phyloP scores from a whole-genome alignment of 1,140 invertebrate species.

The Harlomillsia oculata region DNA sequence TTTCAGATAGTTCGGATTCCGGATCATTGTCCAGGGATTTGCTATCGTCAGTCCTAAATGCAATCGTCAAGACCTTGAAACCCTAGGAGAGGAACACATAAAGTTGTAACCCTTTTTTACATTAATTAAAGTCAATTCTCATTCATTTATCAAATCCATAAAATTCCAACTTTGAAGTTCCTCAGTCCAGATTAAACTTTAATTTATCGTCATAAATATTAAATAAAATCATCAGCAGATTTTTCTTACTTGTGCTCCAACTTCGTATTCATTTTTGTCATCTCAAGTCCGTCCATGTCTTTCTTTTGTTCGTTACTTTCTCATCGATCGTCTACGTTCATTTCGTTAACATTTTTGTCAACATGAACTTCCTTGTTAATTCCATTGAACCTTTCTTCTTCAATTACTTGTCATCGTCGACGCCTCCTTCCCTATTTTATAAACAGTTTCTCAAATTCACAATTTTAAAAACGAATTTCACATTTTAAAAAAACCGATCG shows the following conservation, averaged over 20 bases:
- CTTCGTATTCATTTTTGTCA: conserved; percentile 40
- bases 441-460: background rate
- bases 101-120: background rate
- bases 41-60: conserved; percentile 68
- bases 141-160: background rate
- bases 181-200: conserved; percentile 55
- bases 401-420: background rate
- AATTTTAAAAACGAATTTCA: conserved; percentile 9
- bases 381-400: background rate
- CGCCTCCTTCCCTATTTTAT: background rate
- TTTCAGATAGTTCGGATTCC: conserved; percentile 71
- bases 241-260: conserved; percentile 23
- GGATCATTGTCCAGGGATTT: conserved; percentile 77
- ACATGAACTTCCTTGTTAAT: background rate
- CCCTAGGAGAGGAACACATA: too few species aligned
- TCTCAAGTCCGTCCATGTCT: too few species aligned
- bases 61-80: conserved; percentile 62
- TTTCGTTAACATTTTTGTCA: conserved; percentile 31
- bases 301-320: too few species aligned
- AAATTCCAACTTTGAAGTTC: conserved; percentile 46
- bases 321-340: conserved; percentile 35
- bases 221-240: conserved; percentile 43
- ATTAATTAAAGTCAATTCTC: background rate
- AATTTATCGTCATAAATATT: conserved; percentile 51
- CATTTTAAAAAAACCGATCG: background rate